Base-by-base conservation (phyloP, 2,113 vertebrate genomes). In the Gambusia holbrooki region DNA sequence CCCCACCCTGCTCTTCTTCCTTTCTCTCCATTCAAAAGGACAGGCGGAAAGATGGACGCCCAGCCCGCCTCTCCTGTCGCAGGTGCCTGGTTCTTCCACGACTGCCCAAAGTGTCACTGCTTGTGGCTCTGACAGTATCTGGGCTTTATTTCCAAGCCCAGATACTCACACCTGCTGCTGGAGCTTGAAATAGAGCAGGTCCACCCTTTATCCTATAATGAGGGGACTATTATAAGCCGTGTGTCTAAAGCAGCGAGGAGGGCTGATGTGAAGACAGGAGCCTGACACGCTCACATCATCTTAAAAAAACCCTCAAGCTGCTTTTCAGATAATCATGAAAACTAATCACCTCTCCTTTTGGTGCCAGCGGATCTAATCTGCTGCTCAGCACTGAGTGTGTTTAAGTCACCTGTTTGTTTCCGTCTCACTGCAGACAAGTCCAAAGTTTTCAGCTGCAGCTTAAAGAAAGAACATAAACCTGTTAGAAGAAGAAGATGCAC, bases 201-300 rank as follows among this genome's bases (percentile, higher is more conserved):
- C 77, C 73, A 72, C 81, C 73, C 84, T 89, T 92, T 87, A 92
- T 93, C 90, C 91, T 74, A 88, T 93, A 91, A 93, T 87, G 87
- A 92, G 84, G 64, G 89, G 74, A 82, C 88, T 93, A 90, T 93
- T 91, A 92, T 88, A 91, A 85, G 84, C 80, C 73, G 35, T 70
- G 89, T 91, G 88, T 92, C 89, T 92, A 91, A 87, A 88, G 79
- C 72, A 82, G 84, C 58, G 71, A 74, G 25, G 51, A 75, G 79
- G 74, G 69, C 79, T 5, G 3, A 67, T 64, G 81, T 87, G 72
- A 74, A 62, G 84, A 77, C 81, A 74, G 48, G 81, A 63, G 42
- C 77, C 58, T 66, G 51, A 54, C 51, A 71, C 61, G 48, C 77
- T 71, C 76, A 74, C 80, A 84, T 87, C 82, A 77, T 84, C 74